phyloP scores from a whole-genome alignment of 2,113 vertebrate species.

The Gymnogyps californianus region DNA sequence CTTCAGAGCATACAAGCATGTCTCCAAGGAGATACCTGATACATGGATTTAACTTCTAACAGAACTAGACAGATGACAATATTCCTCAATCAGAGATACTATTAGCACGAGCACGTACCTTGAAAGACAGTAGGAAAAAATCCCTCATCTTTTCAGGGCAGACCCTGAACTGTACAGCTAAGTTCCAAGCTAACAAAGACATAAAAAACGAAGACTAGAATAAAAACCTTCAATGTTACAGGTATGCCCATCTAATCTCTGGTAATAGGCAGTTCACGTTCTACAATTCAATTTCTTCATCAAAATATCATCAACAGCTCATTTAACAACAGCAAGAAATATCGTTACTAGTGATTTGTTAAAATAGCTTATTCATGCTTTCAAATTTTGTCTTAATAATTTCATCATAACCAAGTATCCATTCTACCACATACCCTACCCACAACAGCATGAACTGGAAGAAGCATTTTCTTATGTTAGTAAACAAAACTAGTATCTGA shows the following conservation, averaged over 20 bases:
- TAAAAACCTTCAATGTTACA: neutral
- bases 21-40: neutral
- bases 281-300: neutral
- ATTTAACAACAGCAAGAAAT: neutral
- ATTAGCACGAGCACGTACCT: conserved; percentile 68
- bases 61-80: neutral
- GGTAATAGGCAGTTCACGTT: neutral
- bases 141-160: conserved; percentile 82
- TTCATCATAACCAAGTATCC: neutral
- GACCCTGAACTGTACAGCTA: conserved; percentile 79
- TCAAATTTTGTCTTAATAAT: neutral
- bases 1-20: neutral
- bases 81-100: neutral
- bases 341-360: neutral
- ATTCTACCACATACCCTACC: neutral
- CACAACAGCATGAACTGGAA: neutral
- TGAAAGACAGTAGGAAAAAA: conserved; percentile 87
- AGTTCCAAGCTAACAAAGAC: conserved; percentile 86
- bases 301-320: neutral
- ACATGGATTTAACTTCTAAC: neutral
- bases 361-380: neutral
- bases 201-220: neutral
- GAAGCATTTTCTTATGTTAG: neutral
- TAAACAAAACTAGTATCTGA: neutral
- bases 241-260: neutral